A percentile compares a stretch with the other conserved stretches of the same genome.
Conservation (phyloP, 2,113 vertebrate genomes). For the Diadophis punctatus region DNA sequence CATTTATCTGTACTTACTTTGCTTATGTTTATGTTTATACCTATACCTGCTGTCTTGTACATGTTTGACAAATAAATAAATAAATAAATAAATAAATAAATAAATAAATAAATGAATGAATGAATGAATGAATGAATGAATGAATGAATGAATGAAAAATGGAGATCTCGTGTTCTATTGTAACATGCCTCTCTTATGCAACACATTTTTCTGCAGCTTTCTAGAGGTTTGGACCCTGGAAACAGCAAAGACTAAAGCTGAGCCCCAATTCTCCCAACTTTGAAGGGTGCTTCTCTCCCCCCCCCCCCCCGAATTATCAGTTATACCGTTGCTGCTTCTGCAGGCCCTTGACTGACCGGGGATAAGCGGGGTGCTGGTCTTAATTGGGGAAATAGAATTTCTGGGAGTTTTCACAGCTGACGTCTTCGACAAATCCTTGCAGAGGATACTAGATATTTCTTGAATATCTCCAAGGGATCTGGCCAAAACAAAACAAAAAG, state of each 20-base stretch:
- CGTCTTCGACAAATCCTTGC: conserved; percentile 34
- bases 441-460: conserved; percentile 72
- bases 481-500: not conserved
- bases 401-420: conserved; percentile 40
- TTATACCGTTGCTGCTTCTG: not conserved
- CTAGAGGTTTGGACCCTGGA: not conserved
- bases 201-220: not conserved
- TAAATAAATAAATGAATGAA: too few species aligned
- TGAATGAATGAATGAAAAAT: too few species aligned
- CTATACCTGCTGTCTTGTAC: too few species aligned
- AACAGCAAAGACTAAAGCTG: not conserved
- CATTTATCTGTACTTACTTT: too few species aligned
- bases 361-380: conserved; percentile 67
- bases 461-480: conserved; percentile 71
- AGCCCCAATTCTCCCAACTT: not conserved
- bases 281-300: not conserved
- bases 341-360: conserved; percentile 59
- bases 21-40: too few species aligned
- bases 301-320: not conserved
- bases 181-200: not conserved
- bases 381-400: conserved; percentile 43
- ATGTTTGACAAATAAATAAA: too few species aligned
- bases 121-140: too few species aligned
- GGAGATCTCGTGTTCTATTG: not conserved
- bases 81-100: too few species aligned